Evolutionary conservation across 64 coral and sea anemone species (phyloP).

Genomic region (Stylophora pistillata): DNA sequence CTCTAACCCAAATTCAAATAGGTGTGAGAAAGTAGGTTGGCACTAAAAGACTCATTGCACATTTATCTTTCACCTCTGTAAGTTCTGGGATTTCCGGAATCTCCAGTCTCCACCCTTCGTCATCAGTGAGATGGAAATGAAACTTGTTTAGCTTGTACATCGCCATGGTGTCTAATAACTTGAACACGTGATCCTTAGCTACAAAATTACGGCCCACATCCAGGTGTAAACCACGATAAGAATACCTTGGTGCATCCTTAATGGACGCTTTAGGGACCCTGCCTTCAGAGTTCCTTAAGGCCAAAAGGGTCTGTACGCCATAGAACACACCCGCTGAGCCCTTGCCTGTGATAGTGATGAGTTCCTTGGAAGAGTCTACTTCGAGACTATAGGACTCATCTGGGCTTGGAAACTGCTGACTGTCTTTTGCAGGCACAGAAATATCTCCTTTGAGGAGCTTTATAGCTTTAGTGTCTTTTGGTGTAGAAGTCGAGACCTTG

Average conservation of each 20-base stretch:
- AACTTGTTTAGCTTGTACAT: slow-evolving; percentile 73
- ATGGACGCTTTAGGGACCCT: slow-evolving; percentile 47
- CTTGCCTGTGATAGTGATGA: slow-evolving; percentile 41
- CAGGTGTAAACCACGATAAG: slow-evolving; percentile 63
- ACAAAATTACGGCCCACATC: slow-evolving; percentile 69
- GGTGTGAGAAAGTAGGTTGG: no score
- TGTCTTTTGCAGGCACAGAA: slow-evolving; percentile 26
- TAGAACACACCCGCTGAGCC: slow-evolving; percentile 55
- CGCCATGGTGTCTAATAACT: slow-evolving; percentile 47
- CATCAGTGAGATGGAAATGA: slow-evolving; percentile 67
- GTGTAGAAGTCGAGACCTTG: neutral
- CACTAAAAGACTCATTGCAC: no score
- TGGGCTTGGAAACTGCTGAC: slow-evolving; percentile 13
- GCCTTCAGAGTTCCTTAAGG: neutral
- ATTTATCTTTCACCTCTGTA: slow-evolving; percentile 24
- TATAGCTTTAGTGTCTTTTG: slow-evolving; percentile 32
- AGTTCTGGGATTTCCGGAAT: slow-evolving; percentile 63
- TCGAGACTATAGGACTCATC: slow-evolving; percentile 60
- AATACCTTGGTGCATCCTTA: slow-evolving; percentile 53
- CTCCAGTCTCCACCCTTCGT: slow-evolving; percentile 68
- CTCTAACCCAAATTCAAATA: no score
- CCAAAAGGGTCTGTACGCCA: slow-evolving; percentile 57
- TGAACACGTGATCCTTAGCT: slow-evolving; percentile 39
- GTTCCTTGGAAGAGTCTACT: slow-evolving; percentile 34
- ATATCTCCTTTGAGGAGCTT: slow-evolving; percentile 22